These are phyloP conservation scores for Plagodis pulveraria DNA, from an alignment of 2,888 invertebrate genomes.

Conservation along the genomic window DNA sequence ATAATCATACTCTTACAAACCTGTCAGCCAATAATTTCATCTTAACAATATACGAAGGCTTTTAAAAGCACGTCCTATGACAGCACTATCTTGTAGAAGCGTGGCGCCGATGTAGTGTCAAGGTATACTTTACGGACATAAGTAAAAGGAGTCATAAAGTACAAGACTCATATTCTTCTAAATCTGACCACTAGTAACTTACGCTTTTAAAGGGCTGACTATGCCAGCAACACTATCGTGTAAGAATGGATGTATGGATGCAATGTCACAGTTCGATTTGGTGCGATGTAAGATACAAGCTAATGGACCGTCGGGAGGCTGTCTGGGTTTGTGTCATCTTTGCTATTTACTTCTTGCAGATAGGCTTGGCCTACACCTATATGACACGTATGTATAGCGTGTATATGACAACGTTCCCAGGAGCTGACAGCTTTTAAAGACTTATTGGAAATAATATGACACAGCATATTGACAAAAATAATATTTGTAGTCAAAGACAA, in stretches of 20 bases:
- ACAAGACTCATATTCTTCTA: conserved; percentile 13
- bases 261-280: conserved; percentile 63
- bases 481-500: too few relatives aligned
- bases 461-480: too few relatives aligned
- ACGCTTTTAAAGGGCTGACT: conserved; percentile 46
- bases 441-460: too few relatives aligned
- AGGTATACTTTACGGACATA: conserved; percentile 2
- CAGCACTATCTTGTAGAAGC: conserved; percentile 53
- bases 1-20: conserved; percentile 13
- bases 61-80: conserved; percentile 56
- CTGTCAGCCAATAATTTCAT: conserved; percentile 32
- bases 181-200: conserved; percentile 26
- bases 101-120: not conserved
- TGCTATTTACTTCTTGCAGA: not conserved
- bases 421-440: too few relatives aligned
- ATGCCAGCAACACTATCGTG: conserved; percentile 63
- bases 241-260: conserved; percentile 45
- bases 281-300: conserved; percentile 63
- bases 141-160: conserved; percentile 11
- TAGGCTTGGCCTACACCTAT: too few relatives aligned
- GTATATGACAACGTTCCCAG: too few relatives aligned
- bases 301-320: conserved; percentile 71
- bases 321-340: conserved; percentile 2
- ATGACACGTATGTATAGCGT: too few relatives aligned
- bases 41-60: conserved; percentile 44